These are phyloP conservation scores for Drosophila aff. DNA, from an alignment of 1,140 invertebrate genomes.

Conservation along the genomic window DNA sequence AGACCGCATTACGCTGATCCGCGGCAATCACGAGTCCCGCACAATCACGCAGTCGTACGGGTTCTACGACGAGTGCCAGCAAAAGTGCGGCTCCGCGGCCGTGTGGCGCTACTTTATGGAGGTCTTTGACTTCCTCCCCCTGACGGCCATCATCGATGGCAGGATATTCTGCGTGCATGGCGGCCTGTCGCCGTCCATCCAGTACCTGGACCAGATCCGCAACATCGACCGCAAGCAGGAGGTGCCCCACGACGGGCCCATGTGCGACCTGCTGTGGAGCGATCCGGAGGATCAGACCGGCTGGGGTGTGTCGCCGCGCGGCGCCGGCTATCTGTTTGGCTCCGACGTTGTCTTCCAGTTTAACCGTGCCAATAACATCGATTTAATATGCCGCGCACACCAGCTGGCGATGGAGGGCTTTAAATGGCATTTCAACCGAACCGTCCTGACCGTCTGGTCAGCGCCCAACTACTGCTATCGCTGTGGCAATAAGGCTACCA, in stretches of 20 bases:
- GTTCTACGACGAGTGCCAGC: conserved; percentile 99
- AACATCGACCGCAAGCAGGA: conserved; percentile 99
- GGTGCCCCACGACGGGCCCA: conserved; percentile 99
- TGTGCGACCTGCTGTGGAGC: conserved; percentile 99
- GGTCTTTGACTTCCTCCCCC: conserved; percentile 99
- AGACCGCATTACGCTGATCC: conserved; percentile 98
- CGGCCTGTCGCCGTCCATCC: conserved; percentile 99
- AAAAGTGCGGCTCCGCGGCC: conserved; percentile 99
- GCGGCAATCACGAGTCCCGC: conserved; percentile 98
- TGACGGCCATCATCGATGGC: conserved; percentile 99
- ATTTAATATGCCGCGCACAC: conserved; percentile 99
- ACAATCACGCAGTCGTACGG: conserved; percentile 99
- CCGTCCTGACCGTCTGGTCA: conserved; percentile 99
- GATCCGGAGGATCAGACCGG: conserved; percentile 98
- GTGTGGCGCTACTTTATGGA: conserved; percentile 99
- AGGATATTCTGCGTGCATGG: conserved; percentile 99
- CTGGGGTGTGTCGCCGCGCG: conserved; percentile 98
- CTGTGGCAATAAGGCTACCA: conserved; percentile 99
- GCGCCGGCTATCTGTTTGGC: conserved; percentile 99
- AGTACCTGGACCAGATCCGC: conserved; percentile 99
- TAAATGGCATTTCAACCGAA: conserved; percentile 99
- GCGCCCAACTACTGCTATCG: conserved; percentile 99
- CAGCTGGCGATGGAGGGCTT: conserved; percentile 99
- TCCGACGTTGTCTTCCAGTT: conserved; percentile 98
- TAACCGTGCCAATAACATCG: conserved; percentile 98